Evolutionary conservation across 1,140 invertebrate species (phyloP), one percentile per base, ranked within the genome.

Genomic region (Drosophila tani): DNA sequence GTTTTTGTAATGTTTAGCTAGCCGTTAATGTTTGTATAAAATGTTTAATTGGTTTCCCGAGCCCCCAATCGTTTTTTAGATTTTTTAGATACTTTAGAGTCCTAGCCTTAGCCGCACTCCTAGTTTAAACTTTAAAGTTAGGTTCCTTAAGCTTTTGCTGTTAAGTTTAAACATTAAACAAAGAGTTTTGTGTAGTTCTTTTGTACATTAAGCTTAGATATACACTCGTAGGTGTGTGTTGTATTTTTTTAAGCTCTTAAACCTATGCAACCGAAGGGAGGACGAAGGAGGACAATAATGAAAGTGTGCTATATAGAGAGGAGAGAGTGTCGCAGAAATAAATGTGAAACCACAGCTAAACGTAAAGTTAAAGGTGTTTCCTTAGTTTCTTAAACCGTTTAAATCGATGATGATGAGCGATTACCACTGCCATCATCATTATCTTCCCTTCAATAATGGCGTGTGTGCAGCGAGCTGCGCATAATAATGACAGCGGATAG

Each of bases 11-110:
- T 69, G 46, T 64, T 53, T 67, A 79, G 60, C 45, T 85, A 87
- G 77, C 84, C 73, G 69, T 83, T 84, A 83, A 78, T 83, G 80
- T 75, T 88, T 85, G 71, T 81, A 83, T 70, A 86, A 84, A 75
- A 49, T 73, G 50, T 60, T 74, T 73, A 21, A 70, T 70, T 70
- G 67, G 67, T 51, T 73, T 38, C 7, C 32, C 29, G 29, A 6
- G 7, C 29, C 11, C 43, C 56, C 11, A 15, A 70, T 71, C 41
- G 53, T 75, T 73, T 75, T 70, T 46, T 70, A 45, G 50, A 51
- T 49, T 46, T 46, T 35, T 55, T 55, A 55, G 53, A 21, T 55
- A 38, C 35, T 40, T 56, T 40, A 55, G 35, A 38, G 32, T 19
- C 19, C 40, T 76, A 80, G 71, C 58, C 56, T 58, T 75, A 79